Percentiles rank a stretch among this genome's conserved stretches.
These are phyloP conservation scores for Cheirogaleus major DNA, from an alignment of 2,797 vertebrate species.

Conservation along the genomic window DNA sequence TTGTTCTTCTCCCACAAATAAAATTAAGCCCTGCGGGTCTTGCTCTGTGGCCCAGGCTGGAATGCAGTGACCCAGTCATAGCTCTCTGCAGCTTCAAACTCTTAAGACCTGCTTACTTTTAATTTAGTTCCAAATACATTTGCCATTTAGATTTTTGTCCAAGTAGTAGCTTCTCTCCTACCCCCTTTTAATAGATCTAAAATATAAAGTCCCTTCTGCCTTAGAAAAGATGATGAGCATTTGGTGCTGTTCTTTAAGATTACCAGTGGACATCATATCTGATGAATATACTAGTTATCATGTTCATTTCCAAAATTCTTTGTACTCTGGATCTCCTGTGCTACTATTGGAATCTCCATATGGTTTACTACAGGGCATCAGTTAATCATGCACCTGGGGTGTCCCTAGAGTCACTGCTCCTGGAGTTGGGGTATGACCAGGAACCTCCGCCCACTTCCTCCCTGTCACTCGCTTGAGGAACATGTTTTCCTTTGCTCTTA, in stretches of 20 bases:
- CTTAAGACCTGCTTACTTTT: neutral
- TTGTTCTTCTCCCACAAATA: neutral
- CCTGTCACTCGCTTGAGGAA: neutral
- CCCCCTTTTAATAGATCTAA: neutral
- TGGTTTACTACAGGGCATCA: neutral
- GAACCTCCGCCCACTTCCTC: neutral
- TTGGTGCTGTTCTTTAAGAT: neutral
- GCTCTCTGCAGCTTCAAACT: no score
- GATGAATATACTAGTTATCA: neutral
- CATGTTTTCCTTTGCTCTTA: neutral
- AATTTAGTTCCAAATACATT: neutral
- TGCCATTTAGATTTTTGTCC: conserved; percentile 12
- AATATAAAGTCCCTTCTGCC: neutral
- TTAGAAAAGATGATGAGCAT: neutral
- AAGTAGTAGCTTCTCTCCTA: neutral
- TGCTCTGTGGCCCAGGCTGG: no score
- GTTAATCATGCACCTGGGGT: neutral
- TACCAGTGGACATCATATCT: neutral
- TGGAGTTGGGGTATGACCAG: neutral
- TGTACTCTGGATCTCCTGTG: neutral
- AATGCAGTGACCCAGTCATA: no score
- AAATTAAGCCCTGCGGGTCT: neutral
- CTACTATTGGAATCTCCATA: neutral
- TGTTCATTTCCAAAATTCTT: neutral
- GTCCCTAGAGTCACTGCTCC: neutral